Base-by-base conservation (phyloP, 2,888 invertebrate genomes). In the Daptonema setosum region DNA sequence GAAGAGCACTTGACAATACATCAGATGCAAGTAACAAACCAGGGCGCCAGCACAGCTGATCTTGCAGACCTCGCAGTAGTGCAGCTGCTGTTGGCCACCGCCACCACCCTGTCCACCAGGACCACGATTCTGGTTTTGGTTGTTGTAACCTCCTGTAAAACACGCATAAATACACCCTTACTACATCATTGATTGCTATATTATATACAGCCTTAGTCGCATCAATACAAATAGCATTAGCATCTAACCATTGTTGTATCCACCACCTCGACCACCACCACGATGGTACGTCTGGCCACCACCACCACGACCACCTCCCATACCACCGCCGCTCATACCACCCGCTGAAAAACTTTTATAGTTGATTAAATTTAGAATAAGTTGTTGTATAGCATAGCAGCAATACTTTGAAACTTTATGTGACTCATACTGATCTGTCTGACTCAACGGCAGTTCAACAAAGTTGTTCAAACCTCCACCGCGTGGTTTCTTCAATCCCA, bases 1-100 rank as follows among this genome's bases (percentile, higher is more conserved):
- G n/a, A n/a, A n/a, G n/a, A n/a, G n/a, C n/a, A n/a, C n/a, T n/a
- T n/a, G n/a, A n/a, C n/a, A 35, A 35, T 35, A 17, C 8, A 17
- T 35, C 35, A 17, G 8, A 17, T 35, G 35, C 35, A 35, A 11
- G 35, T 8, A n/a, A n/a, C 58, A 51, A 62, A 81, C 81, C 78
- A 86, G 86, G 2, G 87, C 87, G 0, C 88, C 88, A 61, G 87
- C 88, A 74, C 88, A 93, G 69, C 90, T 91, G 68, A 95, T 93
- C 75, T 93, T 90, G 74, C 95, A 95, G 22, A 93, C 90, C 72
- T 95, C 93, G 72, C 95, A 95, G 75, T 93, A 95, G 74, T 93
- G 91, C 61, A 93, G 77, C 70, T 88, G 87, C 71, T 87, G 87
- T 29, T 8, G 24, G 1, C 43, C 51, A 28, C 54, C 45, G 2